Evolutionary conservation across 2,888 invertebrate genomes (phyloP), one percentile per base, ranked within the genome.

Genomic region (Zele albiditarsus): DNA sequence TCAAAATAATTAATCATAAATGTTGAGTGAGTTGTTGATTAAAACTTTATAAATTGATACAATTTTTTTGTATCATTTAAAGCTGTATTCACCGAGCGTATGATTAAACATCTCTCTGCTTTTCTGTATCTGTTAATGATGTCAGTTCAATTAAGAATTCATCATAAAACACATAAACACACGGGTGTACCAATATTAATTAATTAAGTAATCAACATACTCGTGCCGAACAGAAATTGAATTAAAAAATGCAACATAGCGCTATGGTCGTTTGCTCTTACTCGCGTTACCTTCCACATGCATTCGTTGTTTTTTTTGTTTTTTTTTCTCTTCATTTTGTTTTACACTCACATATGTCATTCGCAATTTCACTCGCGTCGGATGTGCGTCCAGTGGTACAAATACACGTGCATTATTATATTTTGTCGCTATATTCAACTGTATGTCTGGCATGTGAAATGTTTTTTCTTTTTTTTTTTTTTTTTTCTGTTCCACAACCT

Each of bases 171-270:
- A 69, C 69, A 58, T 70, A 73, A 77, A 80, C 62, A 75, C 73
- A 69, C 77, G 58, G 67, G 63, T 58, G 58, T 69, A 73, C 78
- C 73, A 74, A 77, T 77, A 78, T 79, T 79, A 80, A 78, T 79
- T 80, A 80, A 80, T 80, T 79, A 78, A 78, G 77, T 80, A 77
- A 79, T 79, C 76, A 78, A 78, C 76, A 73, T 69, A 66, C 20
- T 74, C 73, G 72, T 70, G 70, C 68, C 49, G 31, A 4, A 27
- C n/a, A 8, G 14, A 20, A 14, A 71, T 28, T 62, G 46, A 71
- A 20, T 8, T n/a, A 28, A 62, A n/a, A 27, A 25, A 25, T 12
- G 38, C 38, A 38, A 38, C 25, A 14, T 71, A 10, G 27, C 42
- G 58, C 60, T 42, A 16, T 46, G n/a, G 5, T 38, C 3, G 12